Conservation (phyloP, 2,113 vertebrate genomes). For the Kobus ellipsiprymnus region DNA sequence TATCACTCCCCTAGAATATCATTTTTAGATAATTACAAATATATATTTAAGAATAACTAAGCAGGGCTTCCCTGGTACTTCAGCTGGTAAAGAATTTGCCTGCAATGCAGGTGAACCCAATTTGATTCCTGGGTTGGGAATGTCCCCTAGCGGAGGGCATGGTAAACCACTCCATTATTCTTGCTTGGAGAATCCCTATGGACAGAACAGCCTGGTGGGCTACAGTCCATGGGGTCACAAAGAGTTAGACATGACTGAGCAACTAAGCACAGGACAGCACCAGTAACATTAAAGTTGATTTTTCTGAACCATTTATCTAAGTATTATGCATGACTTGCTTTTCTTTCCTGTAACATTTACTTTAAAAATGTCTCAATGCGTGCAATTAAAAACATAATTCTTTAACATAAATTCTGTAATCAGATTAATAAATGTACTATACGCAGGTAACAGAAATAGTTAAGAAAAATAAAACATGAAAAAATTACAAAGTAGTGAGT, state of each 20-base stretch:
- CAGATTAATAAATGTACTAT: background rate
- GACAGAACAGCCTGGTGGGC: background rate
- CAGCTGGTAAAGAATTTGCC: background rate
- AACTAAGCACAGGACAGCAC: background rate
- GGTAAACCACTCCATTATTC: background rate
- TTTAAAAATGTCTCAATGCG: background rate
- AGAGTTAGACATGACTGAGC: background rate
- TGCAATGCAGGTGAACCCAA: background rate
- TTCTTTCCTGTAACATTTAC: background rate
- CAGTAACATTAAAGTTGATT: background rate
- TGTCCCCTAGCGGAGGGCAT: background rate
- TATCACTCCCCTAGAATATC: background rate
- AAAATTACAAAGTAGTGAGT: background rate
- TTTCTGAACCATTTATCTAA: background rate
- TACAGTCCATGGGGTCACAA: background rate
- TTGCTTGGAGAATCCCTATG: background rate
- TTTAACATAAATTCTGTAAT: slow-evolving; percentile 4
- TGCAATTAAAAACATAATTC: background rate
- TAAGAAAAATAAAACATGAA: background rate
- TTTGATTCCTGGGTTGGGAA: background rate
- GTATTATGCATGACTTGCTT: background rate
- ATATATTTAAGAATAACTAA: background rate
- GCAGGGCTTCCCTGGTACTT: background rate
- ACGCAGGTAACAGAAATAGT: background rate
- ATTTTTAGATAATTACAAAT: background rate